Evolutionary conservation across 2,888 invertebrate genomes (phyloP).

Genomic region (Drosophila nr. perissopoda): DNA sequence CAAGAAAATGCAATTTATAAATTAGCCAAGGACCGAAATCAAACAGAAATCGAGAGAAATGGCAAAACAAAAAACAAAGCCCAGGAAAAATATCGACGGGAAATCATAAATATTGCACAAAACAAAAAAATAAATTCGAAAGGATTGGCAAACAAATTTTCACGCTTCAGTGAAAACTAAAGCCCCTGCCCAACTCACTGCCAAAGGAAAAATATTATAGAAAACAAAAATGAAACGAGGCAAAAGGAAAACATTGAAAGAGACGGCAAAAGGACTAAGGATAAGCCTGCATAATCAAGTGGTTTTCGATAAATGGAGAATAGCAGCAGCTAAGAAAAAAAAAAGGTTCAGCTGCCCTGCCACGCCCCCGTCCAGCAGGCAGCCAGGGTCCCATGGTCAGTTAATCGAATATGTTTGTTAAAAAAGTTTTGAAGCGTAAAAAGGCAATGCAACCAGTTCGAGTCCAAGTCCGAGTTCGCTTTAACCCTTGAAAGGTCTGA

Average conservation of each 20-base stretch:
- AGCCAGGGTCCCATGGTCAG: slow-evolving; percentile 42
- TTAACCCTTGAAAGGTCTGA: slow-evolving; percentile 33
- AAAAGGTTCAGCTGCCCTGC: slow-evolving; percentile 39
- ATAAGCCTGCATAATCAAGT: slow-evolving; percentile 82
- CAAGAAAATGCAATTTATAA: slow-evolving; percentile 72
- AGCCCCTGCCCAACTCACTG: slow-evolving; percentile 16
- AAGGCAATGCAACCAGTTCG: slow-evolving; percentile 52
- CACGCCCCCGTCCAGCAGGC: background rate
- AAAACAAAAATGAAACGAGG: slow-evolving; percentile 48
- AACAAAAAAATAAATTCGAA: slow-evolving; percentile 39
- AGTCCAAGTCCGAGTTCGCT: slow-evolving; percentile 18
- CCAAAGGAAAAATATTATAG: slow-evolving; percentile 44
- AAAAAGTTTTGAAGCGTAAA: slow-evolving; percentile 75
- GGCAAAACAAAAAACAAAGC: slow-evolving; percentile 29
- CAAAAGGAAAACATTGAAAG: slow-evolving; percentile 52
- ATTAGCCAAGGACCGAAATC: slow-evolving; percentile 57
- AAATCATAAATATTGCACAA: slow-evolving; percentile 72
- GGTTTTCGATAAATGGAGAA: slow-evolving; percentile 80
- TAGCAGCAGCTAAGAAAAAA: slow-evolving; percentile 22
- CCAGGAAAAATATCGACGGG: slow-evolving; percentile 45
- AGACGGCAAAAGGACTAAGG: slow-evolving; percentile 61
- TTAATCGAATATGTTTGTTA: slow-evolving; percentile 80
- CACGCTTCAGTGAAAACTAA: slow-evolving; percentile 66
- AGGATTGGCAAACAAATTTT: slow-evolving; percentile 74
- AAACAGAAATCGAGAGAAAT: slow-evolving; percentile 30